phyloP scores from a whole-genome alignment of 1,140 invertebrate species.

The Bombus soroeensis region DNA sequence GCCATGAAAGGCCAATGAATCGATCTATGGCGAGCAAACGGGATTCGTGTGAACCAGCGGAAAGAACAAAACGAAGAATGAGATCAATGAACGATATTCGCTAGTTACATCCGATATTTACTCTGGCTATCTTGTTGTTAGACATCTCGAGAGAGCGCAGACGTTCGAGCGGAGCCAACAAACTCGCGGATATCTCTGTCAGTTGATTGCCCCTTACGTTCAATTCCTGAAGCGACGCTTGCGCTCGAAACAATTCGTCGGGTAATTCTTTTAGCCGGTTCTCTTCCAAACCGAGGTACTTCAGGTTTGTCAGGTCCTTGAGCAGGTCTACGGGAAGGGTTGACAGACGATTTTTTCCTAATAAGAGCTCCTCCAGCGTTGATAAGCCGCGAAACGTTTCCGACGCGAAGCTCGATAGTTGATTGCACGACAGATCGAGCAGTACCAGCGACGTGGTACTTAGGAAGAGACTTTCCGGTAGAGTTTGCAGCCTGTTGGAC shows the following conservation, averaged over 20 bases:
- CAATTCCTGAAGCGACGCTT: conserved; percentile 83
- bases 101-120: conserved; percentile 52
- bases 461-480: conserved; percentile 83
- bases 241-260: conserved; percentile 81
- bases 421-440: conserved; percentile 82
- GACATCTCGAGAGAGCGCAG: conserved; percentile 79
- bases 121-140: conserved; percentile 83
- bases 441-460: conserved; percentile 76
- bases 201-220: conserved; percentile 86
- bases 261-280: conserved; percentile 86
- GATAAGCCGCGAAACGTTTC: conserved; percentile 77
- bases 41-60: not conserved
- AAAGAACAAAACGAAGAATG: not conserved
- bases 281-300: conserved; percentile 88
- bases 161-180: conserved; percentile 83
- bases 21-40: conserved; percentile 71
- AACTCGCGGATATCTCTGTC: conserved; percentile 82
- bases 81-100: not conserved
- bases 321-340: conserved; percentile 84
- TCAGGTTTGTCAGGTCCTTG: conserved; percentile 85
- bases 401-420: conserved; percentile 75
- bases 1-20: conserved; percentile 81
- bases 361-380: conserved; percentile 83
- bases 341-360: conserved; percentile 81
- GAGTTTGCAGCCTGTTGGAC: conserved; percentile 86